These are phyloP conservation scores for Platalea minor DNA, from an alignment of 2,797 vertebrate species.

Conservation along the genomic window DNA sequence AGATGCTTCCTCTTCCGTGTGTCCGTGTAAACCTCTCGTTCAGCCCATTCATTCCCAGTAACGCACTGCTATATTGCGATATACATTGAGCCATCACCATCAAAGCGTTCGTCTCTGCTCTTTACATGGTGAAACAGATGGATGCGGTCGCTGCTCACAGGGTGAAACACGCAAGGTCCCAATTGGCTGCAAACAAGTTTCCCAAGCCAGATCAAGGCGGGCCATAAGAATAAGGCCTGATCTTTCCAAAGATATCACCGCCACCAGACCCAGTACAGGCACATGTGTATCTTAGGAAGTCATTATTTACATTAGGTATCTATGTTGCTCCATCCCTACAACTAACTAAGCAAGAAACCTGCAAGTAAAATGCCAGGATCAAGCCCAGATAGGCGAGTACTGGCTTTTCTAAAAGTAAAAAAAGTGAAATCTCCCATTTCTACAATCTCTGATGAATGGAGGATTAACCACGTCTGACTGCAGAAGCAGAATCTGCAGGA, in stretches of 20 bases:
- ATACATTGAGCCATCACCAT: neutral
- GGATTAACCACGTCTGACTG: neutral
- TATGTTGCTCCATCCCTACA: neutral
- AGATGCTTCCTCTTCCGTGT: conserved; percentile 33
- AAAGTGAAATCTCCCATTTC: neutral
- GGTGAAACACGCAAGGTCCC: neutral
- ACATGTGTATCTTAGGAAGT: fast-evolving
- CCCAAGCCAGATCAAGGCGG: neutral
- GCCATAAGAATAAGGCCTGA: neutral
- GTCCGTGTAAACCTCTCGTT: neutral
- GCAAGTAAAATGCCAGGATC: neutral
- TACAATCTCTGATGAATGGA: neutral
- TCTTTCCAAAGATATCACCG: neutral
- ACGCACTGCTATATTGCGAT: neutral
- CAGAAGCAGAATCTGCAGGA: neutral
- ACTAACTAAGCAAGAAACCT: neutral
- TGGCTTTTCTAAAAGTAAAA: neutral
- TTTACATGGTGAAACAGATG: conserved; percentile 32
- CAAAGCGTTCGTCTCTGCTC: neutral
- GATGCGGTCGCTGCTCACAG: neutral
- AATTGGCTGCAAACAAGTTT: neutral
- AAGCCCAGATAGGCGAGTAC: neutral
- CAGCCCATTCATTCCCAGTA: neutral
- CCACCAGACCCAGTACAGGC: neutral
- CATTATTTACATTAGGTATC: neutral